Evolutionary conservation across 2,113 vertebrate genomes (phyloP).

Genomic region (Toxostoma redivivum): DNA sequence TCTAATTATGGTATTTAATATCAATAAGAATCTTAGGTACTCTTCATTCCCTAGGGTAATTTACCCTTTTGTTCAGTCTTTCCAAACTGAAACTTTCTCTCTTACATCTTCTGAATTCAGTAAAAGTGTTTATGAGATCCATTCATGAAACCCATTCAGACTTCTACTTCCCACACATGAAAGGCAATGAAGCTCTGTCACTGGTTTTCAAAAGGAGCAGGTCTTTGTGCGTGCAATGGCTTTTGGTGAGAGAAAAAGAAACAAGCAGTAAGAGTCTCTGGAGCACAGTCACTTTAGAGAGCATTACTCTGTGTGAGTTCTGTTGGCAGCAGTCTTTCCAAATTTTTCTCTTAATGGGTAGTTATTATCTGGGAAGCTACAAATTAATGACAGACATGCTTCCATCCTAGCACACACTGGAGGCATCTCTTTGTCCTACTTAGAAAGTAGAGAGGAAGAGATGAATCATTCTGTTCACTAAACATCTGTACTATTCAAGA

Average conservation of each 20-base stretch:
- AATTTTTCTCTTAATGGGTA: slow-evolving; percentile 20
- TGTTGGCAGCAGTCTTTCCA: slow-evolving; percentile 13
- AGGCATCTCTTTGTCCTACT: slow-evolving; percentile 33
- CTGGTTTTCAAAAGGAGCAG: not conserved
- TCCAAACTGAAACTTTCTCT: not conserved
- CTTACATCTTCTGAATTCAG: not conserved
- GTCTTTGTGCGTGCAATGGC: not conserved
- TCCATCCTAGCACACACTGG: slow-evolving; percentile 1
- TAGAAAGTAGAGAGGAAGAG: slow-evolving; percentile 34
- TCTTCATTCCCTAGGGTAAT: not conserved
- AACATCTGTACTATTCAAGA: slow-evolving; percentile 64
- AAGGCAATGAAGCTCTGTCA: not conserved
- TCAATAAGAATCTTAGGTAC: not conserved
- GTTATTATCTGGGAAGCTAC: slow-evolving; percentile 44
- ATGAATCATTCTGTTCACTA: slow-evolving; percentile 44
- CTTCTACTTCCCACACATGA: not conserved
- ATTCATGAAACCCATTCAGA: not conserved
- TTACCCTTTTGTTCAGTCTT: not conserved
- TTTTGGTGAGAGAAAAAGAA: not conserved
- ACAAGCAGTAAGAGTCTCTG: not conserved
- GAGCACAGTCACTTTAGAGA: not conserved
- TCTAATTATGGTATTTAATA: not conserved
- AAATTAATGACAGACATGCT: slow-evolving; percentile 34
- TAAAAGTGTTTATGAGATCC: not conserved
- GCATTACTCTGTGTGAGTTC: not conserved